Conservation (phyloP, 2,797 vertebrate genomes). For the Lophius americanus region DNA sequence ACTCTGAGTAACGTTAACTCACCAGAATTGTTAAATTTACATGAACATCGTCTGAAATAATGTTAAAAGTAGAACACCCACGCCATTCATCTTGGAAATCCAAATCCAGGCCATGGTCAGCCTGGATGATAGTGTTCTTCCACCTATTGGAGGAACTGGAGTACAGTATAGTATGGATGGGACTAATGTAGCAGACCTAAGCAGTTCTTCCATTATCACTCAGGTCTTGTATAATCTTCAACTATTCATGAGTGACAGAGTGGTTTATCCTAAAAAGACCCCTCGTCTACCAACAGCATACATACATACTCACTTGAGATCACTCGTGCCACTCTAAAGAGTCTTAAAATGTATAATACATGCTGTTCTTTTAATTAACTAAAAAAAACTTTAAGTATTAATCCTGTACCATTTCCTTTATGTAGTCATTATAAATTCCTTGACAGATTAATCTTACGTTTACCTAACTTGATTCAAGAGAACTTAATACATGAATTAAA, state of each 20-base stretch:
- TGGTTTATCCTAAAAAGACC: constrained; percentile 27
- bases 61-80: no score
- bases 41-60: no score
- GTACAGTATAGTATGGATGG: constrained; percentile 33
- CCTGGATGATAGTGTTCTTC: no score
- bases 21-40: no score
- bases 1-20: no score
- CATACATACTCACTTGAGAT: neutral
- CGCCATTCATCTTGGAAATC: no score
- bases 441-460: neutral
- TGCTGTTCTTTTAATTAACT: no score
- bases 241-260: constrained; percentile 29
- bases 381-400: neutral
- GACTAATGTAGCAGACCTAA: constrained; percentile 53
- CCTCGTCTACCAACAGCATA: constrained; percentile 9
- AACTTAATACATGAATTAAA: neutral
- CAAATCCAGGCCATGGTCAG: no score
- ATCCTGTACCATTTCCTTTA: neutral
- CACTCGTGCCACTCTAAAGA: no score
- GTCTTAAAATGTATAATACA: no score
- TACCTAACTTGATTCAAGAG: neutral
- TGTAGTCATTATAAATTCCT: neutral
- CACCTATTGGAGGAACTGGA: constrained; percentile 3
- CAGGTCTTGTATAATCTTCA: constrained; percentile 43
- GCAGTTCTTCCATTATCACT: constrained; percentile 54